Base-by-base conservation (phyloP, 2,113 vertebrate species). In the Bufo gargarizans region DNA sequence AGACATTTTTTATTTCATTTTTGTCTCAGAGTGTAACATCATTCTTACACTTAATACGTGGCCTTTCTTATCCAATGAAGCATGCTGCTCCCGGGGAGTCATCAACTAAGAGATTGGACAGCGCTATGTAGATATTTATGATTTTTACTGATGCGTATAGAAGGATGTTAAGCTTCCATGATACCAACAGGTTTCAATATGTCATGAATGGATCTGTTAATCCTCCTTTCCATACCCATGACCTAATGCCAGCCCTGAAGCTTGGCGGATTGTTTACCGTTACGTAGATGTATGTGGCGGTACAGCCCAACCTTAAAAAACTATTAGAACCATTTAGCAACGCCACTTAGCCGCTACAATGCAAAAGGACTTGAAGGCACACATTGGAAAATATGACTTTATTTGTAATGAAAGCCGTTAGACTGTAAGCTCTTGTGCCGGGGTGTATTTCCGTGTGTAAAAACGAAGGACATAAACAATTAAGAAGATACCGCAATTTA, bases 201-300 rank as follows among this genome's bases (percentile, higher is more conserved):
- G 50, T 58, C 14, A 45, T 80, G 86, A 87, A 87, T 71, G 71
- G 86, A 69, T 69, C 17, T n/a, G n/a, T 65, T 87, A 87, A 87
- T 86, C 85, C 85, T 13, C 50, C 59, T 53, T 69, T 33, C 76
- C 50, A 53, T 87, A 20, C 77, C 61, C 50, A 58, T 53, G 77
- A 55, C 16, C 45, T n/a, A 71, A 87, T 56, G 63, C 61, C 77
- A 79, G 43, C 59, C 47, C 85, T 45, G 19, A 53, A 50, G 61
- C 50, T 47, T 71, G 86, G 22, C 65, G 17, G 17, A 59, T 69
- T 43, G 20, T 19, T 67, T 19, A 56, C 77, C n/a, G 17, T 86
- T 87, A 74, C 4, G 67, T 53, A 87, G 43, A 77, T 49, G 22
- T 65, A 80, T 33, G n/a, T 13, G 77, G 53, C 43, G 77, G 53